These are phyloP conservation scores for Gymnopithys bicolor DNA, from an alignment of 2,797 vertebrate species.

Conservation along the genomic window DNA sequence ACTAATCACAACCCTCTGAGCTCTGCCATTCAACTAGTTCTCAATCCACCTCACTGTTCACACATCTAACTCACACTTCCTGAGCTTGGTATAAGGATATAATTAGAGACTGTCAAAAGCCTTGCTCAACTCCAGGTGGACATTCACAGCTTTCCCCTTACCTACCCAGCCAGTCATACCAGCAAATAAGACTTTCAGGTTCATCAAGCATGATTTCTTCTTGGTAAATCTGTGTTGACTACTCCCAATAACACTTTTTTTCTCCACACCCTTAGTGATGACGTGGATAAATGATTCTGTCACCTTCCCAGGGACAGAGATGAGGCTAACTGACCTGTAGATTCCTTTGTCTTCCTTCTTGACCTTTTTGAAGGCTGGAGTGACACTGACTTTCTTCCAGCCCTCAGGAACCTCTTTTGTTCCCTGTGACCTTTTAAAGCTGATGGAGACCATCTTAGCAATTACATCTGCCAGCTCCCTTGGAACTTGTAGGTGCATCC, in stretches of 20 bases:
- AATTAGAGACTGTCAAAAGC: not conserved
- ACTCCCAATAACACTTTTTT: not conserved
- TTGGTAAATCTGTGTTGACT: not conserved
- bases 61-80: not conserved
- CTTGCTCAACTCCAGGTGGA: not conserved
- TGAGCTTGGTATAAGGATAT: not conserved
- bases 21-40: not conserved
- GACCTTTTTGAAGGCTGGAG: not conserved
- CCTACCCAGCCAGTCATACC: not conserved
- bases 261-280: not conserved
- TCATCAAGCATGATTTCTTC: not conserved
- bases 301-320: not conserved
- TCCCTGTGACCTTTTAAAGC: not conserved
- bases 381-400: not conserved
- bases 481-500: not conserved
- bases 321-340: not conserved
- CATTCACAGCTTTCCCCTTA: not conserved
- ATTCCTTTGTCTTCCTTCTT: not conserved
- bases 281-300: not conserved
- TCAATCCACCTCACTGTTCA: not conserved
- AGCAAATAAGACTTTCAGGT: not conserved
- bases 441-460: not conserved
- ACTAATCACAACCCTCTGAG: not conserved
- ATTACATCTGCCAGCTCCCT: not conserved
- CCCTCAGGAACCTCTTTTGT: not conserved